Percentiles rank a stretch among this genome's conserved stretches.
Evolutionary conservation across 2,113 vertebrate genomes (phyloP).

Genomic region (Malurus elegans): DNA sequence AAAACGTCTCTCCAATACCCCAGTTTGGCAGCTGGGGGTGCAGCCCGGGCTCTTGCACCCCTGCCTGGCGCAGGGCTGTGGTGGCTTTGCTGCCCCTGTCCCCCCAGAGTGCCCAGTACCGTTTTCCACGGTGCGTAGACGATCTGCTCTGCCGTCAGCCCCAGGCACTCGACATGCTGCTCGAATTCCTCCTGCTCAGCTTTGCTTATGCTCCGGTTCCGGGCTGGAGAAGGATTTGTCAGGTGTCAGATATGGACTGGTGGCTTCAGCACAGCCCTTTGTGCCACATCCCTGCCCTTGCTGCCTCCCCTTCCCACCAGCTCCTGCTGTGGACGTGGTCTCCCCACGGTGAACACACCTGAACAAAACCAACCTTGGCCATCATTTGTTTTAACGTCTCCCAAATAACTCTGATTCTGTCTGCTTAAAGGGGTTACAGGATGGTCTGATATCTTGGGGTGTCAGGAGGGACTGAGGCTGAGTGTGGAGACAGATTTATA

Average conservation of each 20-base stretch:
- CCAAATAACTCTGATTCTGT: neutral
- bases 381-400: neutral
- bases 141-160: neutral
- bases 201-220: neutral
- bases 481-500: neutral
- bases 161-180: neutral
- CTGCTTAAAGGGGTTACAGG: too few species aligned
- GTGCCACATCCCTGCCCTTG: rapidly evolving
- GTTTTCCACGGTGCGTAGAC: neutral
- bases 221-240: neutral
- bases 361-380: neutral
- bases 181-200: neutral
- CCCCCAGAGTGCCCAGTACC: neutral
- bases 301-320: neutral
- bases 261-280: neutral
- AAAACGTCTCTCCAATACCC: neutral
- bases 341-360: rapidly evolving
- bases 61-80: neutral
- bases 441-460: neutral
- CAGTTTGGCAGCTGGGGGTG: neutral
- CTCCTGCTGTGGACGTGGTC: rapidly evolving
- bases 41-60: neutral
- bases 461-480: rapidly evolving
- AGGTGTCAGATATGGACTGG: rapidly evolving
- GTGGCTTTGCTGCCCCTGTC: neutral